phyloP scores from a whole-genome alignment of 2,797 vertebrate species.

The Carapus acus region DNA sequence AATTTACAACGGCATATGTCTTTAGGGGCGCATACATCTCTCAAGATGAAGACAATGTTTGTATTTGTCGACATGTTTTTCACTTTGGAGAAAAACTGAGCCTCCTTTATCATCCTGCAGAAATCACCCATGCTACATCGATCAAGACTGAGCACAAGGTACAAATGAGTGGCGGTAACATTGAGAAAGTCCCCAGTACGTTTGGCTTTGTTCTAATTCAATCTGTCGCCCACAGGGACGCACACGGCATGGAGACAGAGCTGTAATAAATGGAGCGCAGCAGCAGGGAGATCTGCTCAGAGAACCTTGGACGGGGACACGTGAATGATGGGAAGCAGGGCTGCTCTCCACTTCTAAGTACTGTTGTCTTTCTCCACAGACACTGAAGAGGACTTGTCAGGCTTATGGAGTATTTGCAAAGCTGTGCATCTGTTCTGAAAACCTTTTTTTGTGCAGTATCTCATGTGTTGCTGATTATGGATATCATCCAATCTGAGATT shows the following conservation, averaged over 20 bases:
- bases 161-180: slow-evolving; percentile 4
- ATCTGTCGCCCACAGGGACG: slow-evolving; percentile 39
- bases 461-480: slow-evolving; percentile 45
- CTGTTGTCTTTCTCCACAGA: slow-evolving; percentile 29
- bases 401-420: slow-evolving; percentile 30
- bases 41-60: too few species aligned
- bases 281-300: slow-evolving; percentile 3
- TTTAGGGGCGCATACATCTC: too few species aligned
- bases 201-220: slow-evolving; percentile 18
- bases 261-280: slow-evolving; percentile 56
- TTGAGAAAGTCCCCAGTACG: not conserved
- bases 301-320: not conserved
- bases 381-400: slow-evolving; percentile 11
- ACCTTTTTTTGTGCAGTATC: slow-evolving; percentile 30
- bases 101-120: slow-evolving; percentile 35
- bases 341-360: slow-evolving; percentile 8
- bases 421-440: slow-evolving; percentile 45
- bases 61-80: too few species aligned
- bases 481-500: slow-evolving; percentile 51
- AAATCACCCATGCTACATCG: slow-evolving; percentile 44
- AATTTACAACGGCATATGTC: too few species aligned
- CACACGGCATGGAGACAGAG: slow-evolving; percentile 46
- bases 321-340: not conserved
- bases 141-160: slow-evolving; percentile 56
- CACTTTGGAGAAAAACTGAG: not conserved